Evolutionary conservation across 2,888 invertebrate species (phyloP), one percentile per base, ranked within the genome.

Genomic region (Acanthosepion lycidas): DNA sequence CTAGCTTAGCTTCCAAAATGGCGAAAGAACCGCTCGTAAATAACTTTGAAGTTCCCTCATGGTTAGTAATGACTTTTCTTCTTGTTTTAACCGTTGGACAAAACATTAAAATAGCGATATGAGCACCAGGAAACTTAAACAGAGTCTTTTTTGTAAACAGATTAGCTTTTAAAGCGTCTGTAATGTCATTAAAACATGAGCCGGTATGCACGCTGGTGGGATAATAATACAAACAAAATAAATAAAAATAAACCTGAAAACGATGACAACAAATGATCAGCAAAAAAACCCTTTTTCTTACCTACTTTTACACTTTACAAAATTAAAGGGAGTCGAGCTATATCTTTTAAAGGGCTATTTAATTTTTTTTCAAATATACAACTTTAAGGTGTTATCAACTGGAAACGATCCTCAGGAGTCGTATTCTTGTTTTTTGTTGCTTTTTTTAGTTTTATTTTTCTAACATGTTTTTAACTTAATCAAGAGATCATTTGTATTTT

Each of bases 11-110:
- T 55, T 55, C 59, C 94, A 95, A 93, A 94, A 94, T 95, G 95
- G 92, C 95, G 92, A 95, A 94, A 91, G 95, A 95, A 55, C 96
- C 96, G 49, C 96, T 97, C 94, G 96, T 96, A 53, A 99, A 97
- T 99, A 99, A 97, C 95, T 97, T 97, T 97, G 99, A 99, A 97
- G 98, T 99, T 95, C 99, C 99, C 93, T 98, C 98, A 97, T 99
- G 99, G 99, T 99, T 98, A 98, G 96, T 95, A 92, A 93, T 48
- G 26, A 55, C 49, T 91, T 59, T 48, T 28, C 49, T 64, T 94
- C 42, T n/a, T 91, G 48, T 94, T 51, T 93, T 93, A n/a, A 33
- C 78, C 33, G 78, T 78, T 78, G n/a, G 33, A 4, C 33, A 78
- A 18, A n/a, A n/a, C 78, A 78, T 78, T 33, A 8, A 78, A n/a